phyloP scores from a whole-genome alignment of 2,888 invertebrate species.

The Cheilosia impressa region DNA sequence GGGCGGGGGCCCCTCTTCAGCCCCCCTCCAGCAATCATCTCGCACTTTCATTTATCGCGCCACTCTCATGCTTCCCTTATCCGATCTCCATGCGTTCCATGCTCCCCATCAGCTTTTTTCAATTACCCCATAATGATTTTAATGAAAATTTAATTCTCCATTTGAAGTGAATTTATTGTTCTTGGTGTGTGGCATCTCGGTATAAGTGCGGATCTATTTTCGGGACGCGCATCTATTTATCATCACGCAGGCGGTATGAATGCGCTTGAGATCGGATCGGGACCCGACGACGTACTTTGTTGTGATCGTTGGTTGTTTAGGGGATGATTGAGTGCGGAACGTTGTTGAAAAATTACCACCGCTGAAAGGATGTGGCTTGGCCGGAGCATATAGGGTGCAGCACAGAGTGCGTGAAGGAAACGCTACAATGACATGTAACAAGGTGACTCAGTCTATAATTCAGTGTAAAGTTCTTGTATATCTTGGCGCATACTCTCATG shows the following conservation, averaged over 20 bases:
- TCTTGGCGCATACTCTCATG: conserved; percentile 17
- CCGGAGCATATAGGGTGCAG: conserved; percentile 2
- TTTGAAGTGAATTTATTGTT: conserved; percentile 82
- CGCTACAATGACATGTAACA: conserved; percentile 9
- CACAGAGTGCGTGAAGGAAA: conserved; percentile 3
- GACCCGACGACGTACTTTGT: conserved; percentile 45
- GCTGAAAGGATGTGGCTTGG: conserved; percentile 48
- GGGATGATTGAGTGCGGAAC: conserved; percentile 63
- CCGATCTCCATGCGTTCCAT: background rate
- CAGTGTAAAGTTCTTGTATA: conserved; percentile 18
- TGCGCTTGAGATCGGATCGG: conserved; percentile 37
- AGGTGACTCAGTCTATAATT: conserved; percentile 57
- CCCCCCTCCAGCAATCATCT: conserved; percentile 38
- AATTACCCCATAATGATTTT: conserved; percentile 79
- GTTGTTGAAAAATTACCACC: conserved; percentile 56
- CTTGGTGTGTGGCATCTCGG: conserved; percentile 78
- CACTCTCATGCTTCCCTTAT: conserved; percentile 4
- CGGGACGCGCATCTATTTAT: conserved; percentile 64
- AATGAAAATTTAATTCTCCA: conserved; percentile 82
- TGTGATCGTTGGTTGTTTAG: conserved; percentile 59
- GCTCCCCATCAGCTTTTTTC: conserved; percentile 48
- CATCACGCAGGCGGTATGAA: conserved; percentile 15
- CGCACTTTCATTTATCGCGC: conserved; percentile 63
- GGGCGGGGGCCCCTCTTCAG: conserved; percentile 9
- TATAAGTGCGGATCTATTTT: conserved; percentile 63